These are phyloP conservation scores for Hydractinia echinata DNA, from an alignment of 30 jellyfish, hydroid and myxozoan genomes.

Conservation along the genomic window DNA sequence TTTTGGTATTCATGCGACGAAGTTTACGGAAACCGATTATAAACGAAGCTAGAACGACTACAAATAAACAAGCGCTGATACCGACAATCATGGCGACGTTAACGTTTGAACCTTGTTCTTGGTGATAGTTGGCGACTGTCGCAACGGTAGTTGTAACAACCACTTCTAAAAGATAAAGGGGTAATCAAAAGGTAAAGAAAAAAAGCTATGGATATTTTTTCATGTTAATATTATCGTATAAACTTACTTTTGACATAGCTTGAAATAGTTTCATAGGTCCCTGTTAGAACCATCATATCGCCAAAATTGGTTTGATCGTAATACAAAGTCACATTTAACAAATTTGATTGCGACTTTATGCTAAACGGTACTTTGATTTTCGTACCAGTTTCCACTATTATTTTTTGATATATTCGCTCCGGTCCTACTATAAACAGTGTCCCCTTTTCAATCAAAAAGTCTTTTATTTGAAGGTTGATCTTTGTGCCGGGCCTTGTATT, in stretches of 20 bases:
- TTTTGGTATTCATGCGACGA: conserved; percentile 18
- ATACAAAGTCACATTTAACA: conserved; percentile 30
- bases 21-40: conserved; percentile 67
- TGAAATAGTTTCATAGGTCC: conserved; percentile 8
- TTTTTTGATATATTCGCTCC: conserved; percentile 28
- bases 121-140: background rate
- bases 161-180: background rate
- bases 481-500: conserved; percentile 39
- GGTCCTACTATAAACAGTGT: conserved; percentile 55
- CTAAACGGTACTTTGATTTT: conserved; percentile 53
- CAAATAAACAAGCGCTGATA: conserved; percentile 64
- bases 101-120: conserved; percentile 37
- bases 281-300: background rate
- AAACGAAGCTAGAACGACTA: conserved; percentile 67
- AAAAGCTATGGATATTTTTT: conserved; percentile 9
- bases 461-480: conserved; percentile 48
- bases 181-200: background rate
- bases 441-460: conserved; percentile 48
- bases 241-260: conserved; percentile 25
- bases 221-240: conserved; percentile 27
- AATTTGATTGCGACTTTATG: conserved; percentile 44
- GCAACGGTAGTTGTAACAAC: background rate
- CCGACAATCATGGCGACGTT: conserved; percentile 76
- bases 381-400: conserved; percentile 40
- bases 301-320: background rate